phyloP scores from a whole-genome alignment of 1,140 invertebrate species.

The Ooceraea biroi region DNA sequence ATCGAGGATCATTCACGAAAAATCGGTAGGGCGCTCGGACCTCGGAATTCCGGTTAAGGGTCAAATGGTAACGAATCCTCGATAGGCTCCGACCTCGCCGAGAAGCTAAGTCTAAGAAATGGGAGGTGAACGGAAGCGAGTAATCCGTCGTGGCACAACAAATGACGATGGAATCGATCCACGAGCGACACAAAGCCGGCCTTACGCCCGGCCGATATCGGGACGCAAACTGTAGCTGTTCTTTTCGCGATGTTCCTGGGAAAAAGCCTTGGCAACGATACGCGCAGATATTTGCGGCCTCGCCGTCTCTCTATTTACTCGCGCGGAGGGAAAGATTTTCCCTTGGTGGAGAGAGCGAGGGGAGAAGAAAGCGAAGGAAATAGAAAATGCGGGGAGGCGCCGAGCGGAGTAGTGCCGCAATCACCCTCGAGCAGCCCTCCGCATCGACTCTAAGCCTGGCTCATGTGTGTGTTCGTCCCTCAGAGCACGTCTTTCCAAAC shows the following conservation, averaged over 20 bases:
- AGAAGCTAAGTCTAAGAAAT: slow-evolving; percentile 36
- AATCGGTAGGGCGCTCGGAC: slow-evolving; percentile 24
- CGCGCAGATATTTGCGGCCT: slow-evolving; percentile 53
- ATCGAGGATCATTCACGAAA: slow-evolving; percentile 12
- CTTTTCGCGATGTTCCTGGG: slow-evolving; percentile 10
- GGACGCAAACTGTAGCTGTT: slow-evolving; percentile 26
- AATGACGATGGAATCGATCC: slow-evolving; percentile 47
- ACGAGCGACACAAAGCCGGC: slow-evolving; percentile 46
- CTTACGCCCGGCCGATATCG: slow-evolving; percentile 40
- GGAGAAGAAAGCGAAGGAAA: slow-evolving; percentile 33
- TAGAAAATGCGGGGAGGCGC: slow-evolving; percentile 52
- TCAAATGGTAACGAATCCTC: slow-evolving; percentile 48
- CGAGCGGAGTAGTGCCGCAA: slow-evolving; percentile 34
- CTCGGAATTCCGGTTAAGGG: slow-evolving; percentile 10
- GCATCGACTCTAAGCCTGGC: slow-evolving; percentile 7
- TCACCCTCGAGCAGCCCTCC: slow-evolving; percentile 14
- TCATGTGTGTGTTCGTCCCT: slow-evolving; percentile 35
- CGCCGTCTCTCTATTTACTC: slow-evolving; percentile 53
- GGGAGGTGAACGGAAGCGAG: slow-evolving; percentile 26
- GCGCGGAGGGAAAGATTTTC: slow-evolving; percentile 40
- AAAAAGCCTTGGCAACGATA: slow-evolving; percentile 28
- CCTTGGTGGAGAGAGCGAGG: neutral
- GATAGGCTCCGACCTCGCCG: neutral
- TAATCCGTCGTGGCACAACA: slow-evolving; percentile 52
- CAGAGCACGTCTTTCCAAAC: slow-evolving; percentile 46